A percentile compares a stretch with the other conserved stretches of the same genome.
Evolutionary conservation across 2,113 vertebrate genomes (phyloP).

Genomic region (Daphoenositta chrysoptera): DNA sequence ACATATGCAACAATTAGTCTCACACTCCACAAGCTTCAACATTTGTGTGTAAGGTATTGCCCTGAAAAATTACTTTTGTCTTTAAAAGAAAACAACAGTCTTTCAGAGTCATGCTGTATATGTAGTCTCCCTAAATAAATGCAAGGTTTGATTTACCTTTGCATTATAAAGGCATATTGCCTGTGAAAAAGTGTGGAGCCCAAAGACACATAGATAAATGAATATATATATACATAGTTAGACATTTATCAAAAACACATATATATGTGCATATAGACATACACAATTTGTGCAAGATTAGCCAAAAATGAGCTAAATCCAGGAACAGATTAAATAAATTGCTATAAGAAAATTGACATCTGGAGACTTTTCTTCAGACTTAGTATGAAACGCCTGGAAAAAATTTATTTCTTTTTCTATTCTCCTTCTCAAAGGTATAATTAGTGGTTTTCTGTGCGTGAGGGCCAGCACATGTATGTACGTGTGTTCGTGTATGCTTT

Average conservation of each 20-base stretch:
- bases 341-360: background rate
- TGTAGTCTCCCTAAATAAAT: background rate
- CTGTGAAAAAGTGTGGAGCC: background rate
- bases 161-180: background rate
- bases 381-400: background rate
- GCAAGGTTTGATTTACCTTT: background rate
- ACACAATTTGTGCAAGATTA: background rate
- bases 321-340: background rate
- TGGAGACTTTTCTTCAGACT: background rate
- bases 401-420: background rate
- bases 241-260: background rate
- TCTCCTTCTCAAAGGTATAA: background rate
- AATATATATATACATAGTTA: background rate
- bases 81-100: background rate
- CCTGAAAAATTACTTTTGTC: background rate
- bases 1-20: background rate
- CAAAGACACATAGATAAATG: background rate
- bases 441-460: slow-evolving; percentile 1
- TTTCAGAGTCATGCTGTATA: too few relatives aligned
- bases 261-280: background rate
- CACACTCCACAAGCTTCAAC: background rate
- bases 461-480: background rate
- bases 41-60: background rate
- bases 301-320: background rate
- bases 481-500: background rate